phyloP scores from a whole-genome alignment of 2,888 invertebrate species.

The Synanthedon formicaeformis region DNA sequence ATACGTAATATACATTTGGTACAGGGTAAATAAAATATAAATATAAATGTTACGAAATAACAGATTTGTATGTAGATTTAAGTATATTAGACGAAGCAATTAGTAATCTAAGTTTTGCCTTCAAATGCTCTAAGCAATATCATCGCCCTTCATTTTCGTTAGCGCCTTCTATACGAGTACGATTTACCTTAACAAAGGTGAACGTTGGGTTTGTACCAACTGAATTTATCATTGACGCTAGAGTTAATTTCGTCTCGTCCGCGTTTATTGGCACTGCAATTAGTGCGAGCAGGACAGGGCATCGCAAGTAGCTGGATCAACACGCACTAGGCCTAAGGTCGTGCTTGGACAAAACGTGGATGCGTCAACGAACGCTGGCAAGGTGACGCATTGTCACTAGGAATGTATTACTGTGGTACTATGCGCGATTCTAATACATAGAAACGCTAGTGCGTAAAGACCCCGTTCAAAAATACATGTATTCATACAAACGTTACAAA shows the following conservation, averaged over 20 bases:
- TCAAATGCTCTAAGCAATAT: constrained; percentile 45
- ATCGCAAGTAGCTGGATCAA: constrained; percentile 48
- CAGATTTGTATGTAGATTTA: too few species aligned
- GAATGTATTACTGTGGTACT: constrained; percentile 60
- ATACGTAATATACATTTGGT: too few species aligned
- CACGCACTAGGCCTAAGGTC: constrained; percentile 59
- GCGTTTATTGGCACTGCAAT: constrained; percentile 19
- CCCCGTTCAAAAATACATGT: constrained; percentile 11
- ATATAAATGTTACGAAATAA: too few species aligned
- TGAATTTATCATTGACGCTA: constrained; percentile 36
- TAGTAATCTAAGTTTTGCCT: constrained; percentile 28
- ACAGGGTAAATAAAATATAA: too few species aligned
- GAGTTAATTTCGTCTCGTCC: constrained; percentile 36
- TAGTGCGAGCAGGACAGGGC: constrained; percentile 46
- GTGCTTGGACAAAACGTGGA: constrained; percentile 59
- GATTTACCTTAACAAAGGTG: constrained; percentile 56
- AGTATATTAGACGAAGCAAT: neutral
- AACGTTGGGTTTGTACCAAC: constrained; percentile 31
- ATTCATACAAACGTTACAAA: constrained; percentile 26
- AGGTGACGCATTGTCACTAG: constrained; percentile 63
- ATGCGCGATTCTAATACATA: constrained; percentile 3
- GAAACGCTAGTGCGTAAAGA: constrained; percentile 24
- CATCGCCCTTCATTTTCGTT: constrained; percentile 67
- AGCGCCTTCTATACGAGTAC: constrained; percentile 45
- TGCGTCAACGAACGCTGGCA: constrained; percentile 68